Evolutionary conservation across 2,888 invertebrate genomes (phyloP), one percentile per base, ranked within the genome.

Genomic region (Sphinx pinastri): DNA sequence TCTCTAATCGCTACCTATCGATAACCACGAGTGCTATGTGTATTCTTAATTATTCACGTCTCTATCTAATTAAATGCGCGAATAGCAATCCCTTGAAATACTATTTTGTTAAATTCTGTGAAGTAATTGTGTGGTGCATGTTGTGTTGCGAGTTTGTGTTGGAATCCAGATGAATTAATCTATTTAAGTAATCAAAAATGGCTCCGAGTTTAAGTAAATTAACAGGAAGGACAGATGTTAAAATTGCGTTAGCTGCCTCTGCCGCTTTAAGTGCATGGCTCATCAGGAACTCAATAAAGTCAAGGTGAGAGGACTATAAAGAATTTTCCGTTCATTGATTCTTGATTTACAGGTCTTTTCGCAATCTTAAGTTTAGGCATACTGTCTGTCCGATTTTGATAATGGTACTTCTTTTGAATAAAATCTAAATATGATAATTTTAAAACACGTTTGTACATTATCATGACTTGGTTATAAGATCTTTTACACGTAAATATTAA

Each of bases 171-270:
- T 71, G 69, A 73, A 74, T 71, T 47, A 70, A 57, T 54, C 31
- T 68, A 71, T 60, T 71, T 70, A 73, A 71, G 66, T 76, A 72
- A 73, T 70, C 75, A 66, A 71, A 75, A 77, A 97, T 97, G 97
- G 97, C 97, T 79, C 97, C 97, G 78, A 95, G 95, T 86, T 94
- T 97, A 76, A 97, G 97, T 90, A 97, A 97, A 95, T 92, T 96
- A 82, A 94, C 96, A 75, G 95, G 95, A 78, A 95, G 95, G 88
- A 96, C 95, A 85, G 95, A 95, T 87, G 94, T 95, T 67, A 90
- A 90, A 79, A 94, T 96, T 74, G 96, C 95, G 73, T 92, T 96
- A 71, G 95, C 96, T 77, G 96, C 96, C 71, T 93, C 96, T 55
- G 95, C 96, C 52, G 94, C 95, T 49, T 88, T 96, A 59, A 84